Percentiles rank a stretch among this genome's conserved stretches.
These are phyloP conservation scores for Gadopsis bispinosus DNA, from an alignment of 2,797 vertebrate species.

Conservation along the genomic window DNA sequence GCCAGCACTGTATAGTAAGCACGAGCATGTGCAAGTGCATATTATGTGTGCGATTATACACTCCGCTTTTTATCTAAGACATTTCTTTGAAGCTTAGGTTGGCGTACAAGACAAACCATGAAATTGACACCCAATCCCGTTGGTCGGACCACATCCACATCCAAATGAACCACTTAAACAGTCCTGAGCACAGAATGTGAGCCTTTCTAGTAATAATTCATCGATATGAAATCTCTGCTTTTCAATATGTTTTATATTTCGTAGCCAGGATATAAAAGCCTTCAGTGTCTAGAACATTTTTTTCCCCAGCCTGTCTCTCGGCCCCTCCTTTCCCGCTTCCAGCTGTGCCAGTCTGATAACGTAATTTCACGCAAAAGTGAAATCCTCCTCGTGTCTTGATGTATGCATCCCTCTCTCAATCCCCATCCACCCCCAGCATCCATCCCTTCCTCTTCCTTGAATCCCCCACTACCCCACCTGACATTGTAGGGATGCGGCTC, in stretches of 20 bases:
- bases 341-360: constrained; percentile 77
- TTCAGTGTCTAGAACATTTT: constrained; percentile 35
- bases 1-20: constrained; percentile 56
- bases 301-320: constrained; percentile 30
- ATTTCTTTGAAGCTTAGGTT: constrained; percentile 80
- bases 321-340: constrained; percentile 48
- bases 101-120: constrained; percentile 73
- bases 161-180: constrained; percentile 58
- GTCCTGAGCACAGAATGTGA: constrained; percentile 18
- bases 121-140: constrained; percentile 72
- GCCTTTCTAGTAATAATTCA: constrained; percentile 46
- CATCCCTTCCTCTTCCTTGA: constrained; percentile 22
- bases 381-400: constrained; percentile 76
- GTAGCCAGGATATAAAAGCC: constrained; percentile 34
- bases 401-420: constrained; percentile 58
- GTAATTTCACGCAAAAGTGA: constrained; percentile 81
- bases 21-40: constrained; percentile 64
- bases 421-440: constrained; percentile 29
- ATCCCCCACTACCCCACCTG: constrained; percentile 51
- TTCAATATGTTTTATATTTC: constrained; percentile 39
- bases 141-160: constrained; percentile 50
- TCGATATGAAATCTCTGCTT: constrained; percentile 48
- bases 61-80: constrained; percentile 62
- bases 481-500: constrained; percentile 75
- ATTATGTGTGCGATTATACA: constrained; percentile 75